Conservation (phyloP, 2,888 invertebrate genomes). For the Phortica magna region DNA sequence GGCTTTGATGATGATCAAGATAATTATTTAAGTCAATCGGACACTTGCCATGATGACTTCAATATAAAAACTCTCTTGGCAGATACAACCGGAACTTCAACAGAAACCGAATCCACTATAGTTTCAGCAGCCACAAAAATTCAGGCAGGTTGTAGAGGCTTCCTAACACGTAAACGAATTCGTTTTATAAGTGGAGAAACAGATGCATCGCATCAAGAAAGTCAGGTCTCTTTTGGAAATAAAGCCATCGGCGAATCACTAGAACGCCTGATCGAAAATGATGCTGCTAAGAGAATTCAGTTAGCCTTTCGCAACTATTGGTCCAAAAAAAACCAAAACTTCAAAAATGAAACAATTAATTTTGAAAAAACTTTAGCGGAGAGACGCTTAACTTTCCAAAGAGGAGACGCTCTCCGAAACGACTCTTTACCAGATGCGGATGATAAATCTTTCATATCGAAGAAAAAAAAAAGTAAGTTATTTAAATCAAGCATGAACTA, state of each 20-base stretch:
- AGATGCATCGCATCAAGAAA: constrained; percentile 62
- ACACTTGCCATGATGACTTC: constrained; percentile 63
- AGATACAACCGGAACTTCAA: constrained; percentile 68
- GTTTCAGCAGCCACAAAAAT: constrained; percentile 75
- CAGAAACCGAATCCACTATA: constrained; percentile 76
- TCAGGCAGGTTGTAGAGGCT: constrained; percentile 75
- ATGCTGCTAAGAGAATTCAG: constrained; percentile 67
- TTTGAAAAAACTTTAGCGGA: constrained; percentile 70
- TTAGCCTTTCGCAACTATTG: constrained; percentile 53
- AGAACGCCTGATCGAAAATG: constrained; percentile 71
- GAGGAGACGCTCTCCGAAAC: constrained; percentile 75
- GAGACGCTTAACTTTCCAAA: constrained; percentile 73
- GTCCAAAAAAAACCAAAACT: constrained; percentile 44
- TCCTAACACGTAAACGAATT: constrained; percentile 69
- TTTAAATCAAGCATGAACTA: too few relatives aligned
- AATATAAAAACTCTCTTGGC: constrained; percentile 73
- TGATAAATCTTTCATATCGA: constrained; percentile 35
- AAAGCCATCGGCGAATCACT: constrained; percentile 75
- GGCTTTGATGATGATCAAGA: constrained; percentile 45
- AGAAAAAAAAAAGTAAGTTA: not conserved
- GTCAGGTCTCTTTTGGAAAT: constrained; percentile 74
- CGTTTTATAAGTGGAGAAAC: constrained; percentile 67
- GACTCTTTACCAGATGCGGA: constrained; percentile 75
- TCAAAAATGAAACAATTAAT: constrained; percentile 39
- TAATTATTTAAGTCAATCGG: not conserved